Conservation (phyloP, 1,140 invertebrate species). For the Drosophila seguyi region DNA sequence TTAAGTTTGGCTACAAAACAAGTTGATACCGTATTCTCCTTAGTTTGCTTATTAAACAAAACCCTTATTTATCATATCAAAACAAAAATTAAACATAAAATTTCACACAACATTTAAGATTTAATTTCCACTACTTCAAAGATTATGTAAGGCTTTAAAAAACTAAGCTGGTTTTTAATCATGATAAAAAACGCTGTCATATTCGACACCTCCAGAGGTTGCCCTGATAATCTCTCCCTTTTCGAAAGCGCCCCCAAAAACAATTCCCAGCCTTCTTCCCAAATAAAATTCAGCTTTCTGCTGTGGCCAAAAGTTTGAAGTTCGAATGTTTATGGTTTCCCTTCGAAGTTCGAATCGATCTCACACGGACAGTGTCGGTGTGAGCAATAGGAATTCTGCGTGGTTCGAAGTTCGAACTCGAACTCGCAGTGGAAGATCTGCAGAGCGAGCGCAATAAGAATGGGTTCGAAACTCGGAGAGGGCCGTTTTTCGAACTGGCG, state of each 20-base stretch:
- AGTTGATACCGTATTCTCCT: no score
- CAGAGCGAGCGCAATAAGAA: conserved; percentile 71
- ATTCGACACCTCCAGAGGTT: conserved; percentile 1
- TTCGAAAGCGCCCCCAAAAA: conserved; percentile 1
- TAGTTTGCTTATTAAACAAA: background rate
- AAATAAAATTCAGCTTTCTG: conserved; percentile 8
- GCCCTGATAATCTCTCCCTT: background rate
- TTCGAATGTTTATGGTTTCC: conserved; percentile 38
- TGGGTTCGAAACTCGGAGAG: conserved; percentile 56
- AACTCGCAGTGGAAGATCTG: conserved; percentile 17
- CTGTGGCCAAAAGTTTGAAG: conserved; percentile 13
- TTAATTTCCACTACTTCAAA: background rate
- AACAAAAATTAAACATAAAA: background rate
- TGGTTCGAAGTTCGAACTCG: conserved; percentile 22
- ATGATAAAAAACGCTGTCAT: conserved; percentile 7
- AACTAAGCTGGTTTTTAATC: conserved; percentile 1
- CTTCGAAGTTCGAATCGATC: conserved; percentile 33
- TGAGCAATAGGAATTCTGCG: conserved; percentile 40
- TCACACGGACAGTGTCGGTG: conserved; percentile 48
- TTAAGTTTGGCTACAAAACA: no score
- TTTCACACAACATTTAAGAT: background rate
- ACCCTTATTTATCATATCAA: background rate
- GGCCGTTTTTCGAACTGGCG: conserved; percentile 47
- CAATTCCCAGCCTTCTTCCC: conserved; percentile 5
- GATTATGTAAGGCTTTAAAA: background rate